A percentile compares a stretch with the other conserved stretches of the same genome.
phyloP scores from a whole-genome alignment of 2,113 vertebrate species.

The Globicephala melas region DNA sequence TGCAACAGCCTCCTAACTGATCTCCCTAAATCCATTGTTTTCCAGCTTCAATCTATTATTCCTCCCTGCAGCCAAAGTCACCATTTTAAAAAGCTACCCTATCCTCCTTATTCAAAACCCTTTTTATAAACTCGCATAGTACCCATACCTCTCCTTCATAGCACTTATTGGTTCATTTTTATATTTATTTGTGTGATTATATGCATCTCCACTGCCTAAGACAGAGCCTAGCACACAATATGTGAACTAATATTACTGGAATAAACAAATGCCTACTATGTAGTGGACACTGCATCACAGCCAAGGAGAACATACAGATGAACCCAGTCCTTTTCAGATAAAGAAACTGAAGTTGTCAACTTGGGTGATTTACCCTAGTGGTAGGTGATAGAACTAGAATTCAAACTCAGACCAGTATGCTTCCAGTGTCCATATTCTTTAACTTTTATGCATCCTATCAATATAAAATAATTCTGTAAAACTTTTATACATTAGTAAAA shows the following conservation, averaged over 20 bases:
- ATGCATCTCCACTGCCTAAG: neutral
- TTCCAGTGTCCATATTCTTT: neutral
- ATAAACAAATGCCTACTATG: neutral
- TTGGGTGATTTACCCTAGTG: neutral
- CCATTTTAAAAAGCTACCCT: neutral
- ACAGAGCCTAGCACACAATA: neutral
- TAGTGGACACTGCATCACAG: neutral
- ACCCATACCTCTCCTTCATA: neutral
- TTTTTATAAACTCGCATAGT: neutral
- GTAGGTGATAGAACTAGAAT: neutral
- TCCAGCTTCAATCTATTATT: neutral
- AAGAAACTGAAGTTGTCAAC: neutral
- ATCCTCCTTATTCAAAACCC: neutral
- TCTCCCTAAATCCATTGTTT: neutral
- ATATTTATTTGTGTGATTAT: neutral
- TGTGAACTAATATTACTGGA: neutral
- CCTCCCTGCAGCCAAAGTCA: neutral
- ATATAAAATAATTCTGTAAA: neutral
- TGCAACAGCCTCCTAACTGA: neutral
- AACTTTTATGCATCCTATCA: neutral
- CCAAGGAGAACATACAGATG: neutral
- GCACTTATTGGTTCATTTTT: neutral
- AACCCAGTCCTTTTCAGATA: neutral
- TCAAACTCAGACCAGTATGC: neutral
- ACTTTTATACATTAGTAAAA: neutral